Evolutionary conservation across 2,113 vertebrate genomes (phyloP).

Genomic region (Lichenostomus cassidix): DNA sequence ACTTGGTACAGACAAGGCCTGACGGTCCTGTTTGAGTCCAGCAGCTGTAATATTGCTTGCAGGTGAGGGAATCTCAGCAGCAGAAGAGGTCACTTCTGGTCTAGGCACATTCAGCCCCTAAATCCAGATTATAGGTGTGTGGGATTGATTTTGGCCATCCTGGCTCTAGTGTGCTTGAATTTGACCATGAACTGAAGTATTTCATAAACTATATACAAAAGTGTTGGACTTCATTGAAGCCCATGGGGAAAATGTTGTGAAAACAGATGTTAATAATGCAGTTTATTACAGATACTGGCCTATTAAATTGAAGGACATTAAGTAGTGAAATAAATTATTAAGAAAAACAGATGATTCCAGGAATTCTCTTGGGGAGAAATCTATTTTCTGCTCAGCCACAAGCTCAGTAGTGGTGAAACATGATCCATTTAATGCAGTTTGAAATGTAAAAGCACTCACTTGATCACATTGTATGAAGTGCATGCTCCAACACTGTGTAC

Average conservation of each 20-base stretch:
- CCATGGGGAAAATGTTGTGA: neutral
- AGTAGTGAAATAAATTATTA: neutral
- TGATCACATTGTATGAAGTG: neutral
- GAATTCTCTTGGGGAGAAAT: neutral
- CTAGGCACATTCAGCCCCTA: neutral
- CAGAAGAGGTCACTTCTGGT: neutral
- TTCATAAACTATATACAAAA: neutral
- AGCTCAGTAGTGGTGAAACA: neutral
- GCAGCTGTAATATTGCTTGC: neutral
- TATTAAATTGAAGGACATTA: neutral
- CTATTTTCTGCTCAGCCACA: neutral
- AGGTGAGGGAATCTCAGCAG: neutral
- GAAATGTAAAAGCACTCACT: neutral
- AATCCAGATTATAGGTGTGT: neutral
- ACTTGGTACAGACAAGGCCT: neutral
- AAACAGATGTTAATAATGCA: neutral
- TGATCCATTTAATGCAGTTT: neutral
- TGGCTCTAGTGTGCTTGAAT: neutral
- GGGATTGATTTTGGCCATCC: accelerated
- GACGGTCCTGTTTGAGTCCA: neutral
- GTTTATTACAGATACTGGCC: neutral
- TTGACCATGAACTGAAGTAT: neutral
- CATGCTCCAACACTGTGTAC: neutral
- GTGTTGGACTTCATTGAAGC: neutral
- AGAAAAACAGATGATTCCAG: neutral